Conservation (phyloP, 2,113 vertebrate genomes). For the Hippocampus barbouri region DNA sequence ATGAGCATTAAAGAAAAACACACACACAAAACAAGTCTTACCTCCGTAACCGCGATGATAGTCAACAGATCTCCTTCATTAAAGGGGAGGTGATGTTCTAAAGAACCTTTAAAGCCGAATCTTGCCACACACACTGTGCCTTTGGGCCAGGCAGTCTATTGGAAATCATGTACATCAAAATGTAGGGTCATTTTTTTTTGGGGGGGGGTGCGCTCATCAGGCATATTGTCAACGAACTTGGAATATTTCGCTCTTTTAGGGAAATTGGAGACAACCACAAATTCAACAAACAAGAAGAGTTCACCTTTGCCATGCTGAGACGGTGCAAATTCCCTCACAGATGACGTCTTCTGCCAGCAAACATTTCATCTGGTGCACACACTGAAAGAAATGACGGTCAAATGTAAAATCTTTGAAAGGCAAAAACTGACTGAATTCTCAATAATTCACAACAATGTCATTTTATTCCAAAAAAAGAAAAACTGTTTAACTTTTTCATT, state of each 20-base stretch:
- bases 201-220: background rate
- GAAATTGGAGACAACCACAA: background rate
- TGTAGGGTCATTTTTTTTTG: background rate
- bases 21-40: conserved; percentile 34
- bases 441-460: too few species aligned
- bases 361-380: conserved; percentile 54
- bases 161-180: background rate
- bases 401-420: background rate
- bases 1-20: too few species aligned
- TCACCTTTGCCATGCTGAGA: conserved; percentile 69
- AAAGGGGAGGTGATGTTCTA: conserved; percentile 91
- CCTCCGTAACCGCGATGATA: conserved; percentile 92
- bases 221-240: background rate
- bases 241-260: background rate
- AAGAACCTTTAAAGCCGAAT: conserved; percentile 91
- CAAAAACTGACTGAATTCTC: background rate
- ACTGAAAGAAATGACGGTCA: conserved; percentile 13
- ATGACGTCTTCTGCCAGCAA: conserved; percentile 43
- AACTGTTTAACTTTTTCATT: too few species aligned
- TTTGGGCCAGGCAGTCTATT: conserved; percentile 78
- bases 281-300: background rate
- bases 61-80: conserved; percentile 93
- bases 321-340: conserved; percentile 54
- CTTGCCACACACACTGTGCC: conserved; percentile 96
- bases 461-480: too few species aligned